These are phyloP conservation scores for Aegithalos caudatus DNA, from an alignment of 2,113 vertebrate genomes.

Conservation along the genomic window DNA sequence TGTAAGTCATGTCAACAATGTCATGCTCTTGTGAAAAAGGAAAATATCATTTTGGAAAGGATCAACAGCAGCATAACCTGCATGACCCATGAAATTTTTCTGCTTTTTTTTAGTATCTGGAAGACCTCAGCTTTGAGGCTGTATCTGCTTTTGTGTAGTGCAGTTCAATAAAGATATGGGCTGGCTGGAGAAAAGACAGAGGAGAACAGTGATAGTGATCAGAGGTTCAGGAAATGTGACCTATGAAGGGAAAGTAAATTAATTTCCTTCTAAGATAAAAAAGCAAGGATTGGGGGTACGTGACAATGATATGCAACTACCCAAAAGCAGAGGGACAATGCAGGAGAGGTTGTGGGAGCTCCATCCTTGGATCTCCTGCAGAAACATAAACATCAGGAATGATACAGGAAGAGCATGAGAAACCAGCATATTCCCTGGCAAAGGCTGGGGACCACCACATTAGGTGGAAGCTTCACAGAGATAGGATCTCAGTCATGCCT, in stretches of 20 bases:
- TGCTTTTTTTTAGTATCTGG: background rate
- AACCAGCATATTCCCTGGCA: background rate
- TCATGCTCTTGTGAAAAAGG: background rate
- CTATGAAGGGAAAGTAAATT: background rate
- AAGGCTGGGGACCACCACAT: background rate
- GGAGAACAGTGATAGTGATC: background rate
- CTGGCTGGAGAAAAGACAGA: background rate
- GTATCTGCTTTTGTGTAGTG: background rate
- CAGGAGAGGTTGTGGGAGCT: background rate
- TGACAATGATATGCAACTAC: background rate
- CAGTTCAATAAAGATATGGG: background rate
- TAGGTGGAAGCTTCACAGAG: background rate
- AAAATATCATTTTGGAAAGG: background rate
- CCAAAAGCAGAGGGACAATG: rapidly evolving
- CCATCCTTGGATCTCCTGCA: background rate
- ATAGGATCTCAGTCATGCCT: background rate
- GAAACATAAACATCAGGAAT: background rate
- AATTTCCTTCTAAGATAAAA: background rate
- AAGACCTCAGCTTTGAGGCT: background rate
- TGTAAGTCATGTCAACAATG: background rate
- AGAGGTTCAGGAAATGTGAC: background rate
- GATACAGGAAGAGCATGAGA: background rate
- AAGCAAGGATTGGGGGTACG: rapidly evolving
- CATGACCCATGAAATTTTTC: background rate
- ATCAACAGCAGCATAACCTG: background rate